Evolutionary conservation across 2,113 vertebrate species (phyloP).

Genomic region (Pyrgilauda ruficollis): DNA sequence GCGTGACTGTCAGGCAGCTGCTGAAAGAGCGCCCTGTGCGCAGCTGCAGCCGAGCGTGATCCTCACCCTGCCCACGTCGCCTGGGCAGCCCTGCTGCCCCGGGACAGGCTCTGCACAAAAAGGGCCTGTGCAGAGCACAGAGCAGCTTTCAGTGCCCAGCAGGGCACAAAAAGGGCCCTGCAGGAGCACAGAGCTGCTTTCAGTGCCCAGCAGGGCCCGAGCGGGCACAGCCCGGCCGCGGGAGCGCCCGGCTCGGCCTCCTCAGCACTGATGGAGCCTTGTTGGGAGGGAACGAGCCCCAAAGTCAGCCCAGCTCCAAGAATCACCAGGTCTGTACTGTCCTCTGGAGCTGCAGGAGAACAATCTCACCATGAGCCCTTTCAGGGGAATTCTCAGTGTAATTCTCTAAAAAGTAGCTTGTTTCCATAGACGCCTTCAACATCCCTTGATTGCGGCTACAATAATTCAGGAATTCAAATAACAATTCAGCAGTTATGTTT

Average conservation of each 20-base stretch:
- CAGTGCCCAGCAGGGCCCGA: rapidly evolving
- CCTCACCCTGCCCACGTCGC: background rate
- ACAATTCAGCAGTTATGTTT: background rate
- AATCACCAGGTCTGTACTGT: rapidly evolving
- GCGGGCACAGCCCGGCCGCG: background rate
- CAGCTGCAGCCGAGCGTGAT: background rate
- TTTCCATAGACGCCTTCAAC: background rate
- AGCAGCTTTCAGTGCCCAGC: background rate
- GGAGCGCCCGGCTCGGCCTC: background rate
- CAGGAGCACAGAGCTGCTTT: too few relatives aligned
- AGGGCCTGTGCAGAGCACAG: conserved; percentile 44
- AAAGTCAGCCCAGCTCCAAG: background rate
- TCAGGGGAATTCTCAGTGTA: background rate
- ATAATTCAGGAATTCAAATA: background rate
- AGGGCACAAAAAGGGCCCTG: too few relatives aligned
- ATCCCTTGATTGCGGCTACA: background rate
- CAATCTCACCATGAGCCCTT: background rate
- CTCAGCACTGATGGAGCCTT: background rate
- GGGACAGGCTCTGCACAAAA: background rate
- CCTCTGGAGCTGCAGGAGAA: background rate
- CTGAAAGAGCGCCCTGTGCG: background rate
- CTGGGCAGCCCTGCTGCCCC: background rate
- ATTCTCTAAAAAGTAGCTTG: background rate
- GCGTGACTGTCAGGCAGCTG: background rate
- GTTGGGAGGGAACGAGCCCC: background rate